phyloP scores from a whole-genome alignment of 2,797 vertebrate genomes.

The Pteronotus mesoamericanus region DNA sequence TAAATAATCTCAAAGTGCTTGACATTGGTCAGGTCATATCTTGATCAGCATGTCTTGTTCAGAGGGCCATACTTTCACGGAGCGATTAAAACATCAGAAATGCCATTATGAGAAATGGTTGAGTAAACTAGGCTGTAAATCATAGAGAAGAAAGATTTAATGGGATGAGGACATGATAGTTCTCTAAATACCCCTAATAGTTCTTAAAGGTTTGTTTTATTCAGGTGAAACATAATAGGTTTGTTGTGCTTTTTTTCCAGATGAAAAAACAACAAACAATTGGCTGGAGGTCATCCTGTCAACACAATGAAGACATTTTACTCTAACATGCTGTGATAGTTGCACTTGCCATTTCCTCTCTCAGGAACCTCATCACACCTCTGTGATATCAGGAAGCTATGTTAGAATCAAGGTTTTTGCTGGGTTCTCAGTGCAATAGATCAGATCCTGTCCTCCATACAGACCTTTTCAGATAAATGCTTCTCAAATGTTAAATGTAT shows the following conservation, averaged over 20 bases:
- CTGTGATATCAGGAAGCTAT: not conserved
- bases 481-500: not conserved
- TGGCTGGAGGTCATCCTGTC: not conserved
- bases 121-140: constrained; percentile 7
- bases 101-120: not conserved
- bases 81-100: constrained; percentile 45
- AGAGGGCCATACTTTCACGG: not conserved
- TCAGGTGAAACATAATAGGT: not conserved
- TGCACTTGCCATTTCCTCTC: not conserved
- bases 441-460: not conserved
- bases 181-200: constrained; percentile 30
- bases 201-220: constrained; percentile 21
- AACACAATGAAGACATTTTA: not conserved
- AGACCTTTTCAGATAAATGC: not conserved
- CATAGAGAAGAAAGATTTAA: constrained; percentile 48
- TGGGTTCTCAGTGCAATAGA: not conserved
- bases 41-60: not conserved
- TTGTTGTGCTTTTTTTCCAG: constrained; percentile 21
- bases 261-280: not conserved
- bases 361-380: not conserved
- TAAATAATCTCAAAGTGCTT: not conserved
- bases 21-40: not conserved
- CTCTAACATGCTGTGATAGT: not conserved
- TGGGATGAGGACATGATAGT: not conserved
- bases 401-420: not conserved